A percentile compares a stretch with the other conserved stretches of the same genome.
Conservation (phyloP, 2,888 invertebrate genomes). For the Hemistola chrysoprasaria region DNA sequence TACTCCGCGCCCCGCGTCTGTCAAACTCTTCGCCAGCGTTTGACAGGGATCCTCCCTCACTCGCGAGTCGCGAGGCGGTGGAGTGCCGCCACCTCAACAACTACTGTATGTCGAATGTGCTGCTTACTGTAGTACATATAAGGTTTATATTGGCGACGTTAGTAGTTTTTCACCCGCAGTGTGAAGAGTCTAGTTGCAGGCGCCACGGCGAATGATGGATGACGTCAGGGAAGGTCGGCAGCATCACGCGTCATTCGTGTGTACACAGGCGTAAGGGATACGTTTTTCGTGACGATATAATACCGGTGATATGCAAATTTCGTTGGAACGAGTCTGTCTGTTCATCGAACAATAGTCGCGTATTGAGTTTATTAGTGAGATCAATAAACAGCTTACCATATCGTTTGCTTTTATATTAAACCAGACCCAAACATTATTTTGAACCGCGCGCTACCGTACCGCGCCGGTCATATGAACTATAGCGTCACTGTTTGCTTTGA, state of each 20-base stretch:
- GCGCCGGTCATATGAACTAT: too few relatives aligned
- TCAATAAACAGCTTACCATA: constrained; percentile 3
- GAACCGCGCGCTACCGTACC: too few relatives aligned
- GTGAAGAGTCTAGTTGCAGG: constrained; percentile 80
- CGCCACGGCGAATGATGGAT: constrained; percentile 82
- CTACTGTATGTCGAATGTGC: constrained; percentile 24
- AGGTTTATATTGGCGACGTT: constrained; percentile 33
- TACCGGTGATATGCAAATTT: constrained; percentile 82
- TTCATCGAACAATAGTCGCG: constrained; percentile 36
- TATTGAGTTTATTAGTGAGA: constrained; percentile 35
- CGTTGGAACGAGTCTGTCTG: constrained; percentile 59
- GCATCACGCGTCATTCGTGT: constrained; percentile 82
- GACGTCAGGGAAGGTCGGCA: constrained; percentile 81
- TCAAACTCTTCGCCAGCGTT: constrained; percentile 82
- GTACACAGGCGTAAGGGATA: constrained; percentile 82
- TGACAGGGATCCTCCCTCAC: constrained; percentile 81
- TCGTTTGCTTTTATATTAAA: too few relatives aligned
- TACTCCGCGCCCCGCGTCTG: constrained; percentile 82
- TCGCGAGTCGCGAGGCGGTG: constrained; percentile 72
- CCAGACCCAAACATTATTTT: too few relatives aligned
- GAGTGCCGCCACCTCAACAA: constrained; percentile 69
- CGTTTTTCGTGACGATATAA: constrained; percentile 82
- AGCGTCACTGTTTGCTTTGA: too few relatives aligned
- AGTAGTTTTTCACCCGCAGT: constrained; percentile 50
- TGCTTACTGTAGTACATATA: constrained; percentile 29